Percentiles rank a stretch among this genome's conserved stretches.
phyloP scores from a whole-genome alignment of 1,140 invertebrate species.

The Homalodisca vitripennis region DNA sequence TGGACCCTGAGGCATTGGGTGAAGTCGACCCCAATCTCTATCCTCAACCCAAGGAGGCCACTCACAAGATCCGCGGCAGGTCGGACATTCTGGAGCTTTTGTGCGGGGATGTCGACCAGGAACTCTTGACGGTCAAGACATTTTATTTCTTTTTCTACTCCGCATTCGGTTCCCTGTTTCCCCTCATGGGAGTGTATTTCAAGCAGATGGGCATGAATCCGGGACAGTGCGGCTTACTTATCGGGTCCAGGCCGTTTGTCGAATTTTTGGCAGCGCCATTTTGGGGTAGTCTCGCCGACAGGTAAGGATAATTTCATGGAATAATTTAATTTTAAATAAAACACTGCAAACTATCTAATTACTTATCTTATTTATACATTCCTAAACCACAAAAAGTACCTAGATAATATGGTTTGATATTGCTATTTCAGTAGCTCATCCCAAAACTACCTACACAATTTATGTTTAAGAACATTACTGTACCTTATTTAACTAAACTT shows the following conservation, averaged over 20 bases:
- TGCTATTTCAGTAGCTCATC: too few species aligned
- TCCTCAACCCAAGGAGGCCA: conserved; percentile 81
- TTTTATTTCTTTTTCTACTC: conserved; percentile 99
- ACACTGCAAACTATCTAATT: too few species aligned
- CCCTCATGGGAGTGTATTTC: conserved; percentile 97
- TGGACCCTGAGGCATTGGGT: conserved; percentile 70
- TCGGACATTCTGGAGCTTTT: conserved; percentile 80
- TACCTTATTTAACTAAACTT: too few species aligned
- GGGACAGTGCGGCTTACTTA: conserved; percentile 87
- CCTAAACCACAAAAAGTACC: too few species aligned
- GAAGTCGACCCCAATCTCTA: conserved; percentile 71
- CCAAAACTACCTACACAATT: too few species aligned
- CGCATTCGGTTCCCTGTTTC: conserved; percentile 97
- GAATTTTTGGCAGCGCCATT: conserved; percentile 98
- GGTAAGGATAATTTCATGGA: too few species aligned
- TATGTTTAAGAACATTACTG: too few species aligned
- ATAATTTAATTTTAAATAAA: too few species aligned
- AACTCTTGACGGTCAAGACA: conserved; percentile 88
- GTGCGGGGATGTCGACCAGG: conserved; percentile 81
- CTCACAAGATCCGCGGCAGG: conserved; percentile 82
- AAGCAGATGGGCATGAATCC: conserved; percentile 99
- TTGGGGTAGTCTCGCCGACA: conserved; percentile 94
- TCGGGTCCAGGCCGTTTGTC: conserved; percentile 92
- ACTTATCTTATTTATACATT: too few species aligned
- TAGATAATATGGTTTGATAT: too few species aligned